Conservation (phyloP, 2,113 vertebrate genomes). For the Phoenicopterus ruber region DNA sequence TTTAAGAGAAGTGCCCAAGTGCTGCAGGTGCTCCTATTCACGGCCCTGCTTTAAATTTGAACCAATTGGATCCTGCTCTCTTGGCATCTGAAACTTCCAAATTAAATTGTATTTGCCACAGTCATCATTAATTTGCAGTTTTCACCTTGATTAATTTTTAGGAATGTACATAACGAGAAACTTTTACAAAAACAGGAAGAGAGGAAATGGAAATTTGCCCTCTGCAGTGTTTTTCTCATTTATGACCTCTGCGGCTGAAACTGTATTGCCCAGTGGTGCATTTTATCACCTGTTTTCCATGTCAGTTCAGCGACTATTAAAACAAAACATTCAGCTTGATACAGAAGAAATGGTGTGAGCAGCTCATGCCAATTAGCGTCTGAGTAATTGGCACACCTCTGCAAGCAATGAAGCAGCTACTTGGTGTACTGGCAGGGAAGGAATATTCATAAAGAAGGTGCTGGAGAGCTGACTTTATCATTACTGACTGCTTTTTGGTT, state of each 20-base stretch:
- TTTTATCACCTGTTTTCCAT: conserved; percentile 33
- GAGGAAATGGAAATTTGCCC: conserved; percentile 48
- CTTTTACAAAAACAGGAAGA: conserved; percentile 25
- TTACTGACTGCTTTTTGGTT: not conserved
- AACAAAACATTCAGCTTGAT: conserved; percentile 8
- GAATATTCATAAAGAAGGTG: not conserved
- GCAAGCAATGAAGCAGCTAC: not conserved
- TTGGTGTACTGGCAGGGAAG: not conserved
- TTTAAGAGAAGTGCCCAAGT: not conserved
- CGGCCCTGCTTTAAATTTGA: not conserved
- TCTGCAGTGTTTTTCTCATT: conserved; percentile 43
- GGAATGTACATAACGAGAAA: conserved; percentile 28
- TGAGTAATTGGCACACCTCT: not conserved
- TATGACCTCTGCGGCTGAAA: conserved; percentile 4
- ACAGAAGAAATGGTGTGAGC: not conserved
- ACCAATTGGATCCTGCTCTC: not conserved
- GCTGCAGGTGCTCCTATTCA: not conserved
- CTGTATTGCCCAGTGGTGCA: not conserved
- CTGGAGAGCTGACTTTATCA: not conserved
- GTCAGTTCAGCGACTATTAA: not conserved
- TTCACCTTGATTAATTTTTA: conserved; percentile 40
- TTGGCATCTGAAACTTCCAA: not conserved
- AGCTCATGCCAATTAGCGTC: not conserved
- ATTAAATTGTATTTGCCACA: not conserved
- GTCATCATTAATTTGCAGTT: conserved; percentile 10